Base-by-base conservation (phyloP, 35 echinoderm and acorn worm species). In the Heliocidaris erythrogramma region DNA sequence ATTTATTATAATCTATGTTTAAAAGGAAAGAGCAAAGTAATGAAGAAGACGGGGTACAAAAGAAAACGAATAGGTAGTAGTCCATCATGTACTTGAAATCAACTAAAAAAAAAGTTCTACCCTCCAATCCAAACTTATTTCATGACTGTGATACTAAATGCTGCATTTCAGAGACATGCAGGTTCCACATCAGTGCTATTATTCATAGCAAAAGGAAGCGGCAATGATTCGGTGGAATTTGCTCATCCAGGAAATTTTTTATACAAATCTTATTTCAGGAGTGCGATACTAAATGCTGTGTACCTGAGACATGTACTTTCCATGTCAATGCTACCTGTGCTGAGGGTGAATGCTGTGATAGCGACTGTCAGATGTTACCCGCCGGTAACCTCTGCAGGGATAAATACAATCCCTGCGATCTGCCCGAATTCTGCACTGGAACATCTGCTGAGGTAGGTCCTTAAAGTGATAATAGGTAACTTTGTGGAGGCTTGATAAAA, bases 361-460 rank as follows among this genome's bases (percentile, higher is more conserved):
- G 47, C 12, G 48, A 97, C 29, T 99, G 98, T 48, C 98, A 99
- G 71, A 61, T 99, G 30, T 95, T 96, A 71, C 47, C 92, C 12
- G 86, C 91, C 7, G 97, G 92, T 30, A 89, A 47, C 32, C 87
- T 94, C 0, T 99, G 98, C 56, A 56, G 98, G 18, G 90, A 94
- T 31, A 86, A 48, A 50, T 93, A 97, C 85, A 99, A 97, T 65
- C 93, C 95, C 42, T 99, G 98, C 94, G 98, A 99, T 90, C 90
- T 99, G 17, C 98, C 98, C n/a, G 98, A 99, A 60, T 99, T 97
- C 92, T 99, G 98, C 94, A 97, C 95, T 17, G 98, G 98, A 21
- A 24, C 61, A 12, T 85, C 88, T 32, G 91, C 96, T 49, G 96
- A 97, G 96, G 98, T 99, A 86, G n/a, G 35, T 42, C 35, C 35